Percentiles rank a stretch among this genome's conserved stretches.
These are phyloP conservation scores for Hemibagrus wyckioides DNA, from an alignment of 2,113 vertebrate species.

Conservation along the genomic window DNA sequence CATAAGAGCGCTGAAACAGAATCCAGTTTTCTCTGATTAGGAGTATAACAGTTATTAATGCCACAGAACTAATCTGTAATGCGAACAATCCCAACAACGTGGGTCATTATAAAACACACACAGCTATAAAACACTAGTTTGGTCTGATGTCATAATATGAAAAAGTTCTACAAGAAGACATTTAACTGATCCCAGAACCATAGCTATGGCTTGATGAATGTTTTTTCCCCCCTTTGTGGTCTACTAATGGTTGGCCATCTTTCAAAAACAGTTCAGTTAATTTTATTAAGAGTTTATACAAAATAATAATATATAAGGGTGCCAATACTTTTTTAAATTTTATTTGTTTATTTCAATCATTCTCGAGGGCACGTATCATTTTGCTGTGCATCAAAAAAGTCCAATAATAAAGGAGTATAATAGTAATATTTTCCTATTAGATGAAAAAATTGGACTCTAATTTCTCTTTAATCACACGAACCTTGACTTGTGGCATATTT, in stretches of 20 bases:
- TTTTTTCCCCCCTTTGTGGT: background rate
- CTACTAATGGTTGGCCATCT: background rate
- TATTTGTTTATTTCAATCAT: background rate
- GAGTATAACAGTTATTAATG: background rate
- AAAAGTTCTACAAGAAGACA: background rate
- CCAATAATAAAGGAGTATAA: background rate
- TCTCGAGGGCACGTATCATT: background rate
- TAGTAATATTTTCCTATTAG: background rate
- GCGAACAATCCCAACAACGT: background rate
- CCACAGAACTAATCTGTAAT: background rate
- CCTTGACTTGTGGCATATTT: background rate
- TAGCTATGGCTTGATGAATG: background rate
- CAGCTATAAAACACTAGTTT: background rate
- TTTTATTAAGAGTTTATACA: background rate
- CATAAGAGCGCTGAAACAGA: background rate
- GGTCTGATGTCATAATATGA: background rate
- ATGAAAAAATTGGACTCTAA: background rate
- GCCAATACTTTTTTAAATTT: background rate
- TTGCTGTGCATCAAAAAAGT: background rate
- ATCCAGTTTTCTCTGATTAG: background rate
- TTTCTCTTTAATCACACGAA: background rate
- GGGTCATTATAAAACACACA: background rate
- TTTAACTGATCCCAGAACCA: background rate
- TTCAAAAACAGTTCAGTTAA: background rate
- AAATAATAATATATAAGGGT: background rate